phyloP scores from a whole-genome alignment of 1,140 invertebrate genomes.

The Bombus waltoni region DNA sequence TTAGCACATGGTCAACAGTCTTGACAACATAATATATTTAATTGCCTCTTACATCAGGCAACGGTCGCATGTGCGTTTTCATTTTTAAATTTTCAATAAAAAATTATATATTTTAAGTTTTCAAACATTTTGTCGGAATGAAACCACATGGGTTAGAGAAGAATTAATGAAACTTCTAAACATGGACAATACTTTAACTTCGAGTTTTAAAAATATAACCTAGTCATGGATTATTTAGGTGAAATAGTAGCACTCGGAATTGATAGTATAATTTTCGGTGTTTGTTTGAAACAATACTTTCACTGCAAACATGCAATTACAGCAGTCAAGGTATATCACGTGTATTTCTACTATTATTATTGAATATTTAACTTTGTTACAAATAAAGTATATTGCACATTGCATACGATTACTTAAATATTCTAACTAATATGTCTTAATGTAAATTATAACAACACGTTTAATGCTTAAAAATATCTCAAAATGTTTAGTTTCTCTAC shows the following conservation, averaged over 20 bases:
- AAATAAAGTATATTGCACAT: slow-evolving; percentile 20
- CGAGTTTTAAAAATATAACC: slow-evolving; percentile 60
- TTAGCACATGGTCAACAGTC: not conserved
- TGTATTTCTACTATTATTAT: slow-evolving; percentile 27
- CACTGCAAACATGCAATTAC: slow-evolving; percentile 87
- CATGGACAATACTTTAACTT: slow-evolving; percentile 38
- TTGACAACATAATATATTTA: slow-evolving; percentile 13
- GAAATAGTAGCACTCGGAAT: slow-evolving; percentile 88
- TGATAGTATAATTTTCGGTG: slow-evolving; percentile 87
- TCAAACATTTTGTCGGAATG: slow-evolving; percentile 6
- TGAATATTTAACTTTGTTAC: slow-evolving; percentile 14
- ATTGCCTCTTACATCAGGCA: slow-evolving; percentile 18
- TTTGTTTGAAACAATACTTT: slow-evolving; percentile 88
- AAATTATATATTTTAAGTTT: slow-evolving; percentile 12
- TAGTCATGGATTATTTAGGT: slow-evolving; percentile 84
- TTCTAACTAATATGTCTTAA: not conserved
- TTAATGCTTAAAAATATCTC: slow-evolving; percentile 25
- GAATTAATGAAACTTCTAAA: slow-evolving; percentile 3
- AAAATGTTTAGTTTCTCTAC: slow-evolving; percentile 49
- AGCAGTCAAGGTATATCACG: slow-evolving; percentile 85
- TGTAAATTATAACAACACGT: not conserved
- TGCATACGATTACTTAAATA: not conserved
- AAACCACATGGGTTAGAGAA: not conserved
- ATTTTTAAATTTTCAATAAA: slow-evolving; percentile 16
- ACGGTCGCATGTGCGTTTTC: not conserved